phyloP scores from a whole-genome alignment of 2,797 vertebrate species.

The Allobates femoralis region DNA sequence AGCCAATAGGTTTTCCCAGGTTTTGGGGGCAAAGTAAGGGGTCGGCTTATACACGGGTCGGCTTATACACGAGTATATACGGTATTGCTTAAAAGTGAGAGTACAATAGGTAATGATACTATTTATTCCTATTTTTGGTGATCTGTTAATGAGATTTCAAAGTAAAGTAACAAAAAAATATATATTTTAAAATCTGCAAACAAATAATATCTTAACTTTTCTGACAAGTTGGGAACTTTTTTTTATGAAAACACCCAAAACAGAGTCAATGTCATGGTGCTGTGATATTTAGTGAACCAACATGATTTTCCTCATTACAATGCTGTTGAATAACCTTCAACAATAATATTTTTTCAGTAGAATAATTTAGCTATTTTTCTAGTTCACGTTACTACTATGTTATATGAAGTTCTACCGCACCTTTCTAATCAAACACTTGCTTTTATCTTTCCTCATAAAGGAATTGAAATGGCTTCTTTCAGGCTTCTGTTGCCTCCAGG shows the following conservation, averaged over 20 bases:
- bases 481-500: slow-evolving; percentile 83
- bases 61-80: too few relatives aligned
- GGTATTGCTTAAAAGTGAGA: too few relatives aligned
- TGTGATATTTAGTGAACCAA: neutral
- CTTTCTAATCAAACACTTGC: slow-evolving; percentile 86
- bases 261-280: neutral
- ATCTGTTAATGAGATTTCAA: neutral
- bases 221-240: neutral
- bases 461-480: slow-evolving; percentile 87
- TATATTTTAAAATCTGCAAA: neutral
- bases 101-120: neutral
- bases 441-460: slow-evolving; percentile 88
- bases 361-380: slow-evolving; percentile 79
- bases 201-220: neutral
- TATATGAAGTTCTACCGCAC: slow-evolving; percentile 82
- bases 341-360: slow-evolving; percentile 71
- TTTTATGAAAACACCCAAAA: neutral
- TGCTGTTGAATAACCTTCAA: slow-evolving; percentile 65
- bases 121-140: neutral
- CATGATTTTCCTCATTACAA: neutral
- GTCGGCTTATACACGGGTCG: too few relatives aligned
- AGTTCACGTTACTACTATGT: slow-evolving; percentile 83
- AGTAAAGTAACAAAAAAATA: neutral
- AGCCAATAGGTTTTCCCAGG: too few relatives aligned
- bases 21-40: too few relatives aligned